Conservation (phyloP, 2,113 vertebrate species). For the Perccottus glenii region DNA sequence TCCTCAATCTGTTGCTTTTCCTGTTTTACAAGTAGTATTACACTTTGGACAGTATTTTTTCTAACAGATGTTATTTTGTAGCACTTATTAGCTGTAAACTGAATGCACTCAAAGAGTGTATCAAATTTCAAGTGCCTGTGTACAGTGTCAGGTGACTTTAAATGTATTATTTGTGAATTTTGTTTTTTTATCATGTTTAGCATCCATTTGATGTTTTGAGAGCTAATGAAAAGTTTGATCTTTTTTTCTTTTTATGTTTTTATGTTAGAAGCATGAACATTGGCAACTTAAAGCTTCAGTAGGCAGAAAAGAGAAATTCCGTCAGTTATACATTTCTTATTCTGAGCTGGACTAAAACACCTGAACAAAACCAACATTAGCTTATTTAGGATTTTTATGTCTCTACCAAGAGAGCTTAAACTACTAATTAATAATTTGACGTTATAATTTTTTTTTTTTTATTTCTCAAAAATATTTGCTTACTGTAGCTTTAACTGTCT, state of each 20-base stretch:
- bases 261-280: slow-evolving; percentile 20
- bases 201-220: slow-evolving; percentile 39
- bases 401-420: neutral
- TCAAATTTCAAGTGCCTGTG: slow-evolving; percentile 82
- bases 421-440: neutral
- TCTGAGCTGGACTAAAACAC: too few species aligned
- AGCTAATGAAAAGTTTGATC: slow-evolving; percentile 35
- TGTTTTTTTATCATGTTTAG: slow-evolving; percentile 44
- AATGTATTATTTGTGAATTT: slow-evolving; percentile 40
- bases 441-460: too few species aligned
- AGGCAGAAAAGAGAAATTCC: neutral
- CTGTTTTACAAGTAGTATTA: slow-evolving; percentile 59
- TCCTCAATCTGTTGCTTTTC: slow-evolving; percentile 35
- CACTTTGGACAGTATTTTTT: slow-evolving; percentile 71
- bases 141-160: slow-evolving; percentile 71
- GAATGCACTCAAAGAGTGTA: slow-evolving; percentile 76
- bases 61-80: slow-evolving; percentile 75
- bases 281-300: slow-evolving; percentile 45
- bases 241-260: slow-evolving; percentile 30
- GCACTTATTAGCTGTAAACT: slow-evolving; percentile 78
- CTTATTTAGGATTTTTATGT: neutral
- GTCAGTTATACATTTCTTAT: too few species aligned
- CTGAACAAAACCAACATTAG: too few species aligned
- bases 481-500: neutral
- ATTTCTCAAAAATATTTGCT: neutral